Percentiles rank a stretch among this genome's conserved stretches.
Evolutionary conservation across 2,888 invertebrate genomes (phyloP).

Genomic region (Habrosyne pyritoides): DNA sequence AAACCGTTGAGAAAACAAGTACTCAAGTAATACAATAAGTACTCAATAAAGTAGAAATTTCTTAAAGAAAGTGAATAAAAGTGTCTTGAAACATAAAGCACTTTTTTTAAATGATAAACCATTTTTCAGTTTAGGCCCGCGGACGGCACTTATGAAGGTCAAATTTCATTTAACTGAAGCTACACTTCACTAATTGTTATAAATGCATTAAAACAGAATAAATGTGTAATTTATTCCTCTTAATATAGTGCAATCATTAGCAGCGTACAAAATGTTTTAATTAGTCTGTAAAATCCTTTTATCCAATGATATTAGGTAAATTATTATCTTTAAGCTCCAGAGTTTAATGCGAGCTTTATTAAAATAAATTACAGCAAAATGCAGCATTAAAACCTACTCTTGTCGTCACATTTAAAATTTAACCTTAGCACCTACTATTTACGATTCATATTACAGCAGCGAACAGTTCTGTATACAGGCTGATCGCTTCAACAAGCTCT

Average conservation of each 20-base stretch:
- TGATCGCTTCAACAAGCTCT: constrained; percentile 17
- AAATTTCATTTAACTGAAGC: no score
- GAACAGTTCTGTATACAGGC: constrained; percentile 8
- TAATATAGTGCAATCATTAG: not conserved
- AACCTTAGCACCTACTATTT: not conserved
- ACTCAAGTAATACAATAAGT: no score
- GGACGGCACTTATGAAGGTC: no score
- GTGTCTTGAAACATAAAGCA: no score
- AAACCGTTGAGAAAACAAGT: no score
- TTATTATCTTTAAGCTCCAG: not conserved
- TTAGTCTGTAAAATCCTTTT: not conserved
- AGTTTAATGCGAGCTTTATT: not conserved
- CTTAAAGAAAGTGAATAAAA: no score
- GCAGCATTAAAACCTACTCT: not conserved
- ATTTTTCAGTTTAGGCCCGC: no score
- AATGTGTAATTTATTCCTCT: not conserved
- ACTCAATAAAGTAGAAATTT: no score
- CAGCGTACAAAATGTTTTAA: not conserved
- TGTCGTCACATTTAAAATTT: not conserved
- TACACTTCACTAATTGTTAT: no score
- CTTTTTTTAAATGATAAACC: no score
- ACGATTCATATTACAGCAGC: not conserved
- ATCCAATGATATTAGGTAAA: not conserved
- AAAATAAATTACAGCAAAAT: not conserved
- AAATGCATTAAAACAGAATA: no score